A percentile compares a stretch with the other conserved stretches of the same genome.
These are phyloP conservation scores for Halcyon badia DNA, from an alignment of 2,797 vertebrate genomes.

Conservation along the genomic window DNA sequence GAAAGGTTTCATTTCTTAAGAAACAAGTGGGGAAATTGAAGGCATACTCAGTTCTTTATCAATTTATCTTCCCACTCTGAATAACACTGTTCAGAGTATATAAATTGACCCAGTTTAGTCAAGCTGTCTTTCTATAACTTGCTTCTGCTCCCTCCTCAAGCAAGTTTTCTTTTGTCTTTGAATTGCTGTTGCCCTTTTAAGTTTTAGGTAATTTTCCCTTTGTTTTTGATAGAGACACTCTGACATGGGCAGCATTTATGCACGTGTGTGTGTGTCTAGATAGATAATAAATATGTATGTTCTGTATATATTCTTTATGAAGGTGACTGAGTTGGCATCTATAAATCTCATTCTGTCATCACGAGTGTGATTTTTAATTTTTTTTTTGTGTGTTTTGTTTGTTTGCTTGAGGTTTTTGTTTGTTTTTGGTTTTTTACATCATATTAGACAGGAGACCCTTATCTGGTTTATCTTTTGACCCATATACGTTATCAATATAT, in stretches of 20 bases:
- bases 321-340: neutral
- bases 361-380: neutral
- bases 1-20: neutral
- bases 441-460: neutral
- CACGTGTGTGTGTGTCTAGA: accelerated
- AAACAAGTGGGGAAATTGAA: neutral
- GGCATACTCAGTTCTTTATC: neutral
- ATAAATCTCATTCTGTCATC: neutral
- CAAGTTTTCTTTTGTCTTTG: neutral
- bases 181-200: neutral
- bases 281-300: neutral
- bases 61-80: neutral
- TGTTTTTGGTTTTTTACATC: neutral
- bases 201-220: neutral
- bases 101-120: neutral
- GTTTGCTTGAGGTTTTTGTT: no score
- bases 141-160: neutral
- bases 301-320: neutral
- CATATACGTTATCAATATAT: neutral
- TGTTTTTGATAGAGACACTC: neutral
- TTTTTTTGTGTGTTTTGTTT: neutral
- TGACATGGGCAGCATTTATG: neutral
- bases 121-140: neutral
- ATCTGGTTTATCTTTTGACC: neutral
- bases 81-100: neutral